Evolutionary conservation across 92 coral and sea anemone species (phyloP), one percentile per base, ranked within the genome.

Genomic region (Nematostella vectensis): DNA sequence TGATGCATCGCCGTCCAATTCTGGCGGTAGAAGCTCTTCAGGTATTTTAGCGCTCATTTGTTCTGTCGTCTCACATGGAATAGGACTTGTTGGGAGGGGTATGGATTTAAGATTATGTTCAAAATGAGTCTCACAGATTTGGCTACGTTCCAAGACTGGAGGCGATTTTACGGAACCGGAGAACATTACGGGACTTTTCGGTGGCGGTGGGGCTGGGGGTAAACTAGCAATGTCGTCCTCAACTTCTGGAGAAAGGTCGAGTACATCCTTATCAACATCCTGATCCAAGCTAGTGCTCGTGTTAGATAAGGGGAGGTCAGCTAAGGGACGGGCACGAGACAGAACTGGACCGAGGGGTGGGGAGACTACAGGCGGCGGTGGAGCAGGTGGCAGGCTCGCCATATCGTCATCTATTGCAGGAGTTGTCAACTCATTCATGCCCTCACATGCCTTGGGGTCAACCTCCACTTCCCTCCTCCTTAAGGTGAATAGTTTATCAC

Each of bases 191-290:
- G 6, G 15, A 6, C 15, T 33, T 33, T 15, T 15, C 40, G 94
- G 88, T 36, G 94, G 88, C 11, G 94, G 94, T 9, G 88, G 94
- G 25, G 83, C 83, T 8, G 94, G 83, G 0, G 89, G 86, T n/a
- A 74, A 31, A 54, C 86, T 79, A 16, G 67, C 72, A 61, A 60
- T 59, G 57, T 79, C 76, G 54, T 70, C 70, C 43, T 50, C 61
- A 3, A 28, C 23, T 6, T 13, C 26, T 10, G 39, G 23, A n/a
- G 55, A n/a, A n/a, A n/a, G n/a, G n/a, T n/a, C n/a, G n/a, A n/a
- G n/a, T n/a, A n/a, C n/a, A n/a, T n/a, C n/a, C n/a, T n/a, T n/a
- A n/a, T n/a, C n/a, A n/a, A n/a, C n/a, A n/a, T n/a, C n/a, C n/a
- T n/a, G 49, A 3, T 40, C 0, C 56, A 31, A 27, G 29, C 48